Evolutionary conservation across 2,797 vertebrate species (phyloP), one percentile per base, ranked within the genome.

Genomic region (Phoebastria nigripes): DNA sequence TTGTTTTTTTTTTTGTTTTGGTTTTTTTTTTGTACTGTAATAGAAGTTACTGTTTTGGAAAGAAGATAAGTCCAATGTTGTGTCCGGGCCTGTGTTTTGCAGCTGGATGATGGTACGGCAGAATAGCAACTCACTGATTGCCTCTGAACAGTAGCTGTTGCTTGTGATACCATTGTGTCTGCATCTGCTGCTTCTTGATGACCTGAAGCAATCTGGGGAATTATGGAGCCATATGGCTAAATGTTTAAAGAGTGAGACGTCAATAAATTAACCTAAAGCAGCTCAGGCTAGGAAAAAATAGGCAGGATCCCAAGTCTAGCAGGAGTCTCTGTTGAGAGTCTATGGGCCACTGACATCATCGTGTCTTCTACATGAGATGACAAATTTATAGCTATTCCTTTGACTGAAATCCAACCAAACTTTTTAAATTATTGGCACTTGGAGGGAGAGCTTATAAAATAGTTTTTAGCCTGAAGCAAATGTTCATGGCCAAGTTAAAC

Each of bases 401-500:
- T 92, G 86, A 76, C 66, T 90, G 66, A 66, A 84, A 8, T 90
- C 93, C 88, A 93, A 33, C 41, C 52, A 42, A 91, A 82, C 88
- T 92, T 87, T 76, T 89, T 3, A 82, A 84, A 58, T 72, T 94
- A 69, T 37, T 96, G 90, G 90, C 88, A 89, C 46, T 95, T 80
- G 73, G 24, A 93, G 42, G n/a, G 62, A 94, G 73, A 84, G 55
- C 88, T 96, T 94, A 87, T 84, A 72, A 89, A 92, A 92, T 44
- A 47, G n/a, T 54, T 90, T 79, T 72, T 66, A 89, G 86, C 95
- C 88, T 94, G 58, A 66, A 87, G 92, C 83, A 92, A 62, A 52
- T 58, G 16, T 62, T 89, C 66, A 11, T 90, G 77, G 93, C 95
- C 90, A 96, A 96, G 83, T 73, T 72, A 93, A 97, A 96, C 94